Percentiles rank a stretch among this genome's conserved stretches.
Evolutionary conservation across 2,888 invertebrate genomes (phyloP).

Genomic region (Hetaerina titia): DNA sequence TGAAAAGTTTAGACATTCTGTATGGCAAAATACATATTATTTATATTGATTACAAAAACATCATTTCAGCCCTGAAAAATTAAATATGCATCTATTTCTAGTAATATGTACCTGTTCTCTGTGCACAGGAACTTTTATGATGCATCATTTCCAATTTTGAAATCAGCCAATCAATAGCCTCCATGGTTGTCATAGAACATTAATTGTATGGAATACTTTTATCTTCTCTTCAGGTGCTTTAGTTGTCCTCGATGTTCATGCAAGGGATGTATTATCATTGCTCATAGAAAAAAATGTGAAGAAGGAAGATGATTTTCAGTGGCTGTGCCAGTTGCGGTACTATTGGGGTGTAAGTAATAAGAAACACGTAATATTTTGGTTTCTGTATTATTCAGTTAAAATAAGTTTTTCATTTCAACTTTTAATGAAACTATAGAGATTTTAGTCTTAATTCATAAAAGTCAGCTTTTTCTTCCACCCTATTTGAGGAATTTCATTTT

Average conservation of each 20-base stretch:
- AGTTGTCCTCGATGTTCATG: conserved; percentile 95
- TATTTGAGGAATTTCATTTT: background rate
- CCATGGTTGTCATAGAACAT: background rate
- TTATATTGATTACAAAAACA: too few relatives aligned
- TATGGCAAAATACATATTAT: too few relatives aligned
- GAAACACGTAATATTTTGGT: background rate
- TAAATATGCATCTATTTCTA: too few relatives aligned
- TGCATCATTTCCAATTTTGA: background rate
- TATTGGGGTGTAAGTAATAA: conserved; percentile 85
- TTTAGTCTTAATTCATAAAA: background rate
- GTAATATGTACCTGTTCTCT: background rate
- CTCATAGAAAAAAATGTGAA: conserved; percentile 83
- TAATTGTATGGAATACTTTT: background rate
- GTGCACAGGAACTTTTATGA: too few relatives aligned
- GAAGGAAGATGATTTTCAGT: conserved; percentile 91
- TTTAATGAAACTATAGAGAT: background rate
- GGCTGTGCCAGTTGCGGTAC: conserved; percentile 92
- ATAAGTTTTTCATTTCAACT: background rate
- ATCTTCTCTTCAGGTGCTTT: conserved; percentile 83
- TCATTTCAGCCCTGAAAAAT: too few relatives aligned
- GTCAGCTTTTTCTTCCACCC: too few relatives aligned
- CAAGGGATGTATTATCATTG: conserved; percentile 89
- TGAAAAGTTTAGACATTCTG: too few relatives aligned
- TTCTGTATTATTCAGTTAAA: background rate
- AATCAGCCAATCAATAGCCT: background rate